A percentile compares a stretch with the other conserved stretches of the same genome.
phyloP scores from a whole-genome alignment of 2,797 vertebrate species.

The Enteromius thamalakanensis region DNA sequence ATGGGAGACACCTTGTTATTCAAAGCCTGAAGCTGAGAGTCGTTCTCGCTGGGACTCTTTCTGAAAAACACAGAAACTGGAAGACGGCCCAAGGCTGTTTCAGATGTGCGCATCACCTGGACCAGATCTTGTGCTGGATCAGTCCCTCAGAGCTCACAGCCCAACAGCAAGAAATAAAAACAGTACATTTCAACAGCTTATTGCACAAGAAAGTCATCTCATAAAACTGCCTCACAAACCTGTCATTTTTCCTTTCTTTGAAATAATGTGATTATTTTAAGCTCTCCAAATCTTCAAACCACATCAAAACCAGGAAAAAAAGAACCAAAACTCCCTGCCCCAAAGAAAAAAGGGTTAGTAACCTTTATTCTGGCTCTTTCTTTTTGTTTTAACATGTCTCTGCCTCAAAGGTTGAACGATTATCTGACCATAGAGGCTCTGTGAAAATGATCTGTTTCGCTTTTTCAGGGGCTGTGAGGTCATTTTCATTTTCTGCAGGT shows the following conservation, averaged over 20 bases:
- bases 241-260: not conserved
- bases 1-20: slow-evolving; percentile 54
- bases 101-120: slow-evolving; percentile 19
- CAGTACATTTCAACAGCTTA: not conserved
- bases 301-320: not conserved
- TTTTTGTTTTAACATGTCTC: slow-evolving; percentile 19
- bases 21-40: slow-evolving; percentile 66
- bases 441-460: slow-evolving; percentile 24
- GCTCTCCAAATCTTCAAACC: not conserved
- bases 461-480: slow-evolving; percentile 49
- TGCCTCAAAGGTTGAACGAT: slow-evolving; percentile 18
- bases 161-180: not conserved
- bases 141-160: not conserved
- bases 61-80: slow-evolving; percentile 50
- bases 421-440: slow-evolving; percentile 6
- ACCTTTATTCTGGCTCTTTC: not conserved
- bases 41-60: slow-evolving; percentile 38
- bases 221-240: not conserved
- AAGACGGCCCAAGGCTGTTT: slow-evolving; percentile 14
- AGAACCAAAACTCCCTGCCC: slow-evolving; percentile 19
- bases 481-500: slow-evolving; percentile 62
- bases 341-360: not conserved
- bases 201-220: not conserved
- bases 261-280: slow-evolving; percentile 8
- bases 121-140: slow-evolving; percentile 6